phyloP scores from a whole-genome alignment of 2,797 vertebrate genomes.

The Macropus fuliginosus region DNA sequence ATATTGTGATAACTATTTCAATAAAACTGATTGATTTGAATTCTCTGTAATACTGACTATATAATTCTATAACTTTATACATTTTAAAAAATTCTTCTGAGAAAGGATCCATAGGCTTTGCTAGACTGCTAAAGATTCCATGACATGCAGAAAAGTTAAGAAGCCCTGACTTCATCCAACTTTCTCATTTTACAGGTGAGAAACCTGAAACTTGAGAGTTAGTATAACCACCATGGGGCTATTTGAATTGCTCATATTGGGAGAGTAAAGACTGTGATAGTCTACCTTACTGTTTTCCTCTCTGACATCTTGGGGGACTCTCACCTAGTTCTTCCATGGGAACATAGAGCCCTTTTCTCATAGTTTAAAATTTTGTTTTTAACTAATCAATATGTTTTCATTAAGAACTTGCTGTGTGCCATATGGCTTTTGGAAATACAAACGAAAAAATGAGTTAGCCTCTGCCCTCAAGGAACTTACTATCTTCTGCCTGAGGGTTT shows the following conservation, averaged over 20 bases:
- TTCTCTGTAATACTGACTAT: neutral
- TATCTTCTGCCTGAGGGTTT: neutral
- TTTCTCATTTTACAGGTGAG: neutral
- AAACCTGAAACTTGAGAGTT: neutral
- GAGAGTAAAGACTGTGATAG: neutral
- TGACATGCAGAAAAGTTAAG: neutral
- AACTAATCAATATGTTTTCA: neutral
- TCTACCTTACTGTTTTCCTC: neutral
- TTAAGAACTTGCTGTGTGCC: neutral
- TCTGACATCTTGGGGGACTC: neutral
- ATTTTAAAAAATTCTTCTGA: neutral
- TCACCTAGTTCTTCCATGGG: neutral
- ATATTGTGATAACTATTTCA: neutral
- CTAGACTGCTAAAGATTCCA: neutral
- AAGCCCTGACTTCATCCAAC: neutral
- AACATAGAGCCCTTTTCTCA: neutral
- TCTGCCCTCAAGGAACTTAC: neutral
- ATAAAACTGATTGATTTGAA: neutral
- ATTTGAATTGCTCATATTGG: neutral
- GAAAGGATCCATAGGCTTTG: neutral
- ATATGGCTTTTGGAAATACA: neutral
- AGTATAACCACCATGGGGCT: neutral
- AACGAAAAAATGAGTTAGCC: neutral
- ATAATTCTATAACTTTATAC: neutral
- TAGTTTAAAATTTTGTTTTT: neutral